phyloP scores from a whole-genome alignment of 2,888 invertebrate species.

The Xylocampa areola region DNA sequence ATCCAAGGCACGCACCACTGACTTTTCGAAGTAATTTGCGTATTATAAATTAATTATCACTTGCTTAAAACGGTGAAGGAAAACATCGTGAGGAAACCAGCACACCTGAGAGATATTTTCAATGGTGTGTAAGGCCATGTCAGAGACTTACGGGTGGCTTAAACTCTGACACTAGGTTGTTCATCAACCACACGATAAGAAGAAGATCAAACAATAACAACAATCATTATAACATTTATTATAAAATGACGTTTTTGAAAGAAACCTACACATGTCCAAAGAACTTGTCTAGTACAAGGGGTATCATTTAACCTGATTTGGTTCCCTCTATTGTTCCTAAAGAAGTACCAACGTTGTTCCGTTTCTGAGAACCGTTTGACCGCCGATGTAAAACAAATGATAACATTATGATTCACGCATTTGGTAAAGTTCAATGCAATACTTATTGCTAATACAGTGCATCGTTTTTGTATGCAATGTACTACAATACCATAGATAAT shows the following conservation, averaged over 20 bases:
- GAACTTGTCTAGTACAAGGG: constrained; percentile 2
- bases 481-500: too few relatives aligned
- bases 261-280: not conserved
- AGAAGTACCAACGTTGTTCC: constrained; percentile 29
- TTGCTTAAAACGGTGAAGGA: too few relatives aligned
- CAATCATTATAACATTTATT: not conserved
- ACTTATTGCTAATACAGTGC: constrained; percentile 26
- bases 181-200: too few relatives aligned
- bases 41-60: too few relatives aligned
- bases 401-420: constrained; percentile 51
- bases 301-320: constrained; percentile 26
- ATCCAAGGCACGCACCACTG: too few relatives aligned
- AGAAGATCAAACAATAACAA: not conserved
- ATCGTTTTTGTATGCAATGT: constrained; percentile 32
- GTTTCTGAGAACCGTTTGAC: constrained; percentile 41
- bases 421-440: constrained; percentile 33
- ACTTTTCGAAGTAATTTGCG: too few relatives aligned
- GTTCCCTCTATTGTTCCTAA: constrained; percentile 43
- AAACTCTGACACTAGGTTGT: too few relatives aligned
- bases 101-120: too few relatives aligned
- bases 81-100: too few relatives aligned
- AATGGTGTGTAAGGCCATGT: too few relatives aligned
- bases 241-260: not conserved
- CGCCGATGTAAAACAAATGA: constrained; percentile 34
- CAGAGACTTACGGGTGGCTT: too few relatives aligned